These are phyloP conservation scores for Hyperoplus immaculatus DNA, from an alignment of 2,797 vertebrate genomes.

Conservation along the genomic window DNA sequence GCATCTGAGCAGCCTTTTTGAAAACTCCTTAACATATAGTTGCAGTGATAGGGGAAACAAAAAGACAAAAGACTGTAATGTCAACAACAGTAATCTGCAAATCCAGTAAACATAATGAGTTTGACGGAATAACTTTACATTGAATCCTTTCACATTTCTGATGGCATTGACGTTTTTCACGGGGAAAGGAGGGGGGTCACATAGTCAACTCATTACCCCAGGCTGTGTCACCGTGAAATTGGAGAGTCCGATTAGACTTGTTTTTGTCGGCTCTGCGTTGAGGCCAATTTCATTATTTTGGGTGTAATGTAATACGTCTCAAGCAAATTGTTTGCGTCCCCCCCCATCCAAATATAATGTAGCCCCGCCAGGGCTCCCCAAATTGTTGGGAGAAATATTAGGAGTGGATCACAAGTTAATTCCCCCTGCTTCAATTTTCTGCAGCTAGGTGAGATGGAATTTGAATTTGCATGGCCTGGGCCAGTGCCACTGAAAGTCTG, in stretches of 20 bases:
- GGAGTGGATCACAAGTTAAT: slow-evolving; percentile 81
- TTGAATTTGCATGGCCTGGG: slow-evolving; percentile 76
- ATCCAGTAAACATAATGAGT: slow-evolving; percentile 42
- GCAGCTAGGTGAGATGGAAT: slow-evolving; percentile 73
- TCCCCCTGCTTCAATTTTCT: slow-evolving; percentile 78
- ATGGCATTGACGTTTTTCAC: slow-evolving; percentile 51
- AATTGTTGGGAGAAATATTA: slow-evolving; percentile 81
- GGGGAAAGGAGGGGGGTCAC: slow-evolving; percentile 39
- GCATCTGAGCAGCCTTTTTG: background rate
- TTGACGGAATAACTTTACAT: slow-evolving; percentile 36
- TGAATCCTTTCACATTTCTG: slow-evolving; percentile 46
- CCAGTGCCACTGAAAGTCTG: slow-evolving; percentile 67
- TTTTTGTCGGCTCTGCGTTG: slow-evolving; percentile 65
- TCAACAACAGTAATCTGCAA: slow-evolving; percentile 19
- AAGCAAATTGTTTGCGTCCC: slow-evolving; percentile 83
- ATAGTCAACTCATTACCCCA: slow-evolving; percentile 76
- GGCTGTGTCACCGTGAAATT: slow-evolving; percentile 83
- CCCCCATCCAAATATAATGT: slow-evolving; percentile 71
- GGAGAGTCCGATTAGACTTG: slow-evolving; percentile 81
- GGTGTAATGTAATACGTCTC: slow-evolving; percentile 81
- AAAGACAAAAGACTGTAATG: background rate
- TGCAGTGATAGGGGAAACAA: background rate
- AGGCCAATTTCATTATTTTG: slow-evolving; percentile 78
- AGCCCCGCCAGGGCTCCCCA: slow-evolving; percentile 61
- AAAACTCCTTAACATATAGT: slow-evolving; percentile 4